phyloP scores from a whole-genome alignment of 2,113 vertebrate species.

The Siniperca knerii region DNA sequence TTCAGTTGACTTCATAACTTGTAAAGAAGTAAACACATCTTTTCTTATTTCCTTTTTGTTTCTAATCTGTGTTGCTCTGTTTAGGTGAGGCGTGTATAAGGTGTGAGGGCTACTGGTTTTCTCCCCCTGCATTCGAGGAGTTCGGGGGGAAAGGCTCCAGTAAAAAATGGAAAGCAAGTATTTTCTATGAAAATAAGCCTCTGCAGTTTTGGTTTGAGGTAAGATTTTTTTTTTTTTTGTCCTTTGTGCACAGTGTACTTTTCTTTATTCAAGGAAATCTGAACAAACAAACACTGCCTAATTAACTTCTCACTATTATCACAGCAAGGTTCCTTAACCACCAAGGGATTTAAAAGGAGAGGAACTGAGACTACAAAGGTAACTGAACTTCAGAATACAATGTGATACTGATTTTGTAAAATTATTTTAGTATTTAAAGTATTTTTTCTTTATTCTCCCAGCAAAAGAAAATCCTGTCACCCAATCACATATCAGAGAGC shows the following conservation, averaged over 20 bases:
- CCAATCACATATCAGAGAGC: background rate
- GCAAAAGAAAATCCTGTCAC: background rate
- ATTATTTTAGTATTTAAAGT: too few species aligned
- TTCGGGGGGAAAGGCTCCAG: background rate
- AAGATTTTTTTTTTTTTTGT: background rate
- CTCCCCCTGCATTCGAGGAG: slow-evolving; percentile 43
- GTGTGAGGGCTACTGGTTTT: background rate
- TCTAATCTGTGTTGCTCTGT: background rate
- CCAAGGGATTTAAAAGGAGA: background rate
- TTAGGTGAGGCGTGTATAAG: slow-evolving; percentile 62
- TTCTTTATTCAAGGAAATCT: background rate
- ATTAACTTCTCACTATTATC: background rate
- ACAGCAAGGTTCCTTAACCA: slow-evolving; percentile 3
- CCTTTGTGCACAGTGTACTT: background rate
- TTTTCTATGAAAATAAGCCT: background rate
- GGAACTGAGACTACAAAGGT: background rate
- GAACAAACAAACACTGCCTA: background rate
- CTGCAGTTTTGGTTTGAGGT: slow-evolving; percentile 62
- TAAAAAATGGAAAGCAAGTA: slow-evolving; percentile 71
- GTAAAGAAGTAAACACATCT: background rate
- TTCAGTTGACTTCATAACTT: background rate
- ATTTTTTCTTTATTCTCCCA: background rate
- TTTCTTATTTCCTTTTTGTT: background rate
- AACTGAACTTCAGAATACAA: background rate
- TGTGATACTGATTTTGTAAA: background rate